These are phyloP conservation scores for Notothenia coriiceps DNA, from an alignment of 2,113 vertebrate genomes.

Conservation along the genomic window DNA sequence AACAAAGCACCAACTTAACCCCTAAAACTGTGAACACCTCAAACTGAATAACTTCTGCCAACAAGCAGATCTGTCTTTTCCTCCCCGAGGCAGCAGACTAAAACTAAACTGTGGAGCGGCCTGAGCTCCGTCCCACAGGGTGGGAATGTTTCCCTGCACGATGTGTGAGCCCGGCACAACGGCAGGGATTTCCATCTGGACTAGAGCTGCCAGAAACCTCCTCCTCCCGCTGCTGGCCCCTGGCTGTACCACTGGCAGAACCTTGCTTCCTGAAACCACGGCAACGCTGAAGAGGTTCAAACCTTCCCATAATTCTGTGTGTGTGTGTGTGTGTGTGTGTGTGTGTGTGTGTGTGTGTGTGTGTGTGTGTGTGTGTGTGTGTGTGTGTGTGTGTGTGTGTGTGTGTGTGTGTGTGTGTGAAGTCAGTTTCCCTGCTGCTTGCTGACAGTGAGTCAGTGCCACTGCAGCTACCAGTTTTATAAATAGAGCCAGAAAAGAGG, in stretches of 20 bases:
- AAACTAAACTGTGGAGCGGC: constrained; percentile 35
- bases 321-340: constrained; percentile 13
- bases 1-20: constrained; percentile 2
- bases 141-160: constrained; percentile 31
- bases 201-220: constrained; percentile 46
- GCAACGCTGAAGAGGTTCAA: constrained; percentile 67
- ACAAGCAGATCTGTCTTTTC: constrained; percentile 9
- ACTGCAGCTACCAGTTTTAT: constrained; percentile 73
- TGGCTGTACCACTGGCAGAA: constrained; percentile 58
- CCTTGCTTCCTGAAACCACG: constrained; percentile 70
- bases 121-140: constrained; percentile 20
- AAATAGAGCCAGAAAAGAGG: constrained; percentile 79
- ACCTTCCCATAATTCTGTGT: constrained; percentile 63
- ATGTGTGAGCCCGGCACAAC: constrained; percentile 43
- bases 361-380: constrained; percentile 14
- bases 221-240: constrained; percentile 40
- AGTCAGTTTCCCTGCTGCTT: constrained; percentile 61
- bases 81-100: background rate
- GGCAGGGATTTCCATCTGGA: constrained; percentile 70
- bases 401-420: constrained; percentile 19
- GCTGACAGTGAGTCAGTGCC: constrained; percentile 75
- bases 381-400: constrained; percentile 31
- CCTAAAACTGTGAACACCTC: background rate
- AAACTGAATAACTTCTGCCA: constrained; percentile 8
- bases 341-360: constrained; percentile 9